Evolutionary conservation across 2,888 invertebrate genomes (phyloP).

Genomic region (Dicycla oo): DNA sequence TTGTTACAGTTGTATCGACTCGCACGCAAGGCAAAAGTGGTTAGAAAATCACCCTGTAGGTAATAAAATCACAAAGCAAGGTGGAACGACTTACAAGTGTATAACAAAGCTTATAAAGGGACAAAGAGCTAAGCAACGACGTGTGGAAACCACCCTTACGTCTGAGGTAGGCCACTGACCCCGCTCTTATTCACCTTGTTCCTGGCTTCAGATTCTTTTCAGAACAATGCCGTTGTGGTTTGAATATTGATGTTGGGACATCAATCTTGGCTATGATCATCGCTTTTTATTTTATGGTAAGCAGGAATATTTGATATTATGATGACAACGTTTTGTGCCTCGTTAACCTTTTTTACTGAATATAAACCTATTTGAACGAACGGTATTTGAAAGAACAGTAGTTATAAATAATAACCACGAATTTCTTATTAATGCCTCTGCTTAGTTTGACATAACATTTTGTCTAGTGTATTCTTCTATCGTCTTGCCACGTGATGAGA

Average conservation of each 20-base stretch:
- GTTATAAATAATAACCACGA: not conserved
- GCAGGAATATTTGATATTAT: not conserved
- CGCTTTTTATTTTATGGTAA: slow-evolving; percentile 1
- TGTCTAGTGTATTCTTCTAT: too few relatives aligned
- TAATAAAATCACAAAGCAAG: slow-evolving; percentile 75
- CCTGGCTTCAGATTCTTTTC: slow-evolving; percentile 62
- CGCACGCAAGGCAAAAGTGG: not conserved
- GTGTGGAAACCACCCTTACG: slow-evolving; percentile 75
- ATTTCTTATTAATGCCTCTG: not conserved
- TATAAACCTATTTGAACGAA: not conserved
- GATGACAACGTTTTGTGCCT: not conserved
- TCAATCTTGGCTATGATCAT: slow-evolving; percentile 33
- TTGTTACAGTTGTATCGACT: not conserved
- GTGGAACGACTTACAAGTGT: slow-evolving; percentile 83
- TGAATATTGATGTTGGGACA: slow-evolving; percentile 67
- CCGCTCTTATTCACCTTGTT: slow-evolving; percentile 66
- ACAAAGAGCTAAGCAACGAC: slow-evolving; percentile 80
- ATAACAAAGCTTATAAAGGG: slow-evolving; percentile 79
- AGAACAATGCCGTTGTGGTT: slow-evolving; percentile 67
- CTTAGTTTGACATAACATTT: not conserved
- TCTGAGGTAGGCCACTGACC: slow-evolving; percentile 79
- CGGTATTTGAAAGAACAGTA: not conserved
- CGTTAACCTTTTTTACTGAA: not conserved
- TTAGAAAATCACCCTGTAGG: slow-evolving; percentile 68
- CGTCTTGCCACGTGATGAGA: too few relatives aligned